A percentile compares a stretch with the other conserved stretches of the same genome.
Conservation (phyloP, 2,113 vertebrate species). For the Urocynchramus pylzowi region DNA sequence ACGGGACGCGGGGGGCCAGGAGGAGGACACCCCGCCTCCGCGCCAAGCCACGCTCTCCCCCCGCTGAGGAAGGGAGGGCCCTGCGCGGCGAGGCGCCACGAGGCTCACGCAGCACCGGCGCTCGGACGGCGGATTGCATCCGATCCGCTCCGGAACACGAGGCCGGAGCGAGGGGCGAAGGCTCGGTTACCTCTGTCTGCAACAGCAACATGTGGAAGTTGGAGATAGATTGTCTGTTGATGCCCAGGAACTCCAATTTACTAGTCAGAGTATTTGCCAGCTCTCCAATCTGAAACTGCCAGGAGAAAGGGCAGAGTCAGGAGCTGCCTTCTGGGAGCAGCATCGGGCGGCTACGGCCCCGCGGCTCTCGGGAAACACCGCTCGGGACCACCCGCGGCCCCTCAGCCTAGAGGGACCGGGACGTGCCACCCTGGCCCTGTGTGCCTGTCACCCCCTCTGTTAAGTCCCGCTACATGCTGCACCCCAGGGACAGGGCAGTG, state of each 20-base stretch:
- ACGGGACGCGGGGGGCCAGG: neutral
- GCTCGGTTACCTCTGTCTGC: conserved; percentile 89
- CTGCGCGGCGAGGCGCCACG: neutral
- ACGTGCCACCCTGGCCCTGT: fast-evolving
- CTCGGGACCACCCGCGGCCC: fast-evolving
- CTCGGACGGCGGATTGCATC: neutral
- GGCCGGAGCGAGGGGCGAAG: conserved; percentile 36
- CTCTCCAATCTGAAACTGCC: conserved; percentile 98
- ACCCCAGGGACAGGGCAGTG: neutral
- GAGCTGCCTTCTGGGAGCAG: fast-evolving
- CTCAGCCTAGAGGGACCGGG: neutral
- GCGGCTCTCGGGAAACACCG: fast-evolving
- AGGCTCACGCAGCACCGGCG: neutral
- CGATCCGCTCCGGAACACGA: conserved; percentile 28
- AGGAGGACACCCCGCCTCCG: neutral
- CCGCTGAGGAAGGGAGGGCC: neutral
- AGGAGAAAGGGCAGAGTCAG: conserved; percentile 31
- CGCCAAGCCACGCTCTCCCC: conserved; percentile 3
- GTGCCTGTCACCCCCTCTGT: neutral
- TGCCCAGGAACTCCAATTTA: conserved; percentile 98
- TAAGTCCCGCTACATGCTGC: neutral
- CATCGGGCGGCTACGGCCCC: neutral
- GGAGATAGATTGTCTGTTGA: conserved; percentile 94
- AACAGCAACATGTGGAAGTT: conserved; percentile 97
- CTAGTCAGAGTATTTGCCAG: conserved; percentile 95